Percentiles rank a stretch among this genome's conserved stretches.
These are phyloP conservation scores for Cygnus olor DNA, from an alignment of 2,797 vertebrate genomes.

Conservation along the genomic window DNA sequence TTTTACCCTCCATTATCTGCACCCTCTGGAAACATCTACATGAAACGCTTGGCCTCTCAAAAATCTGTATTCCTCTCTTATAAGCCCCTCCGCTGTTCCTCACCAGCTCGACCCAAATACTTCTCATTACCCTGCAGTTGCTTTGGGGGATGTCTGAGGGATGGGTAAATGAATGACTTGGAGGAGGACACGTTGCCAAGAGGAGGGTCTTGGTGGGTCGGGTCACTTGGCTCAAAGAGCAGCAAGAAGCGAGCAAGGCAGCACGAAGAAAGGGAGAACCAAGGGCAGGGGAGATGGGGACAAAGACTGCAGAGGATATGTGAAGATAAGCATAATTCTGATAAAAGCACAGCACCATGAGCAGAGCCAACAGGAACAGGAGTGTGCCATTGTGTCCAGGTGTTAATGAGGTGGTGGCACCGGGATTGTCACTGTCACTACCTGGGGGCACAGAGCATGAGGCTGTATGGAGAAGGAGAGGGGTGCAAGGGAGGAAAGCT, in stretches of 20 bases:
- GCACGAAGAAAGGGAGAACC: rapidly evolving
- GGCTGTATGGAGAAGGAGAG: not conserved
- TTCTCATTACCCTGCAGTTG: not conserved
- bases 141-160: not conserved
- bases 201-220: not conserved
- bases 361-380: not conserved
- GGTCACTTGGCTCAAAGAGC: not conserved
- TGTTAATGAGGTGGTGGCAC: not conserved
- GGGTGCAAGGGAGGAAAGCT: not conserved
- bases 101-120: not conserved
- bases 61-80: not conserved
- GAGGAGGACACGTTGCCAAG: not conserved
- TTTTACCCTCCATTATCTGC: not conserved
- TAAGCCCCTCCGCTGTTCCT: not conserved
- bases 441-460: not conserved
- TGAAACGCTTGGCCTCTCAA: not conserved
- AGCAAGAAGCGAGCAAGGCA: not conserved
- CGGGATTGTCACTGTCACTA: not conserved
- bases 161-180: not conserved
- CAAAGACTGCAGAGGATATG: not conserved
- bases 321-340: not conserved
- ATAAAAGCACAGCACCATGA: rapidly evolving
- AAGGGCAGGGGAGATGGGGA: not conserved
- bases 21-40: not conserved
- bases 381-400: not conserved